These are phyloP conservation scores for Notoglanidium macrostoma DNA, from an alignment of 2,797 vertebrate species.

Conservation along the genomic window DNA sequence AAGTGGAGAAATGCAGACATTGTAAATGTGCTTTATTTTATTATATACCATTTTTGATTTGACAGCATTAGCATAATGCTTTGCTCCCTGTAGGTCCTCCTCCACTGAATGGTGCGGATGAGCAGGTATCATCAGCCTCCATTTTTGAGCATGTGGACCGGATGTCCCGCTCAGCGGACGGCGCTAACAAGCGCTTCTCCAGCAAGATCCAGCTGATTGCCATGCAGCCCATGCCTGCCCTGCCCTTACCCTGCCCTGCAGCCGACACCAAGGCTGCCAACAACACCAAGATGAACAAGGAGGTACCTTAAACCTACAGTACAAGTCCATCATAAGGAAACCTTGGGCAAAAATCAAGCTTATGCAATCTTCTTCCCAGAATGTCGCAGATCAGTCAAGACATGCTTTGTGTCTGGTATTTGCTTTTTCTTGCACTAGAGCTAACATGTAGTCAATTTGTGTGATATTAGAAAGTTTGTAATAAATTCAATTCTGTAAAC, in stretches of 20 bases:
- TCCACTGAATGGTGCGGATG: conserved; percentile 71
- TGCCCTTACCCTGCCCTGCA: conserved; percentile 76
- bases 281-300: conserved; percentile 89
- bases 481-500: neutral
- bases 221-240: conserved; percentile 92
- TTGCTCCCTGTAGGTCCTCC: conserved; percentile 79
- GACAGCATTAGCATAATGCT: neutral
- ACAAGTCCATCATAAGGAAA: neutral
- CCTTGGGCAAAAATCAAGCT: neutral
- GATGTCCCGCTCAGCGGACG: conserved; percentile 84
- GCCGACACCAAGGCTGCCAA: conserved; percentile 79
- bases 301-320: conserved; percentile 74
- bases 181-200: conserved; percentile 81
- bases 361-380: neutral
- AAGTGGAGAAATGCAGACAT: neutral
- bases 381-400: neutral
- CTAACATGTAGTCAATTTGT: neutral
- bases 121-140: conserved; percentile 88
- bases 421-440: neutral
- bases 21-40: neutral
- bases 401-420: neutral
- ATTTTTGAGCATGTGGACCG: conserved; percentile 97
- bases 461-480: neutral
- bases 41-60: neutral
- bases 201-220: conserved; percentile 98